Base-by-base conservation (phyloP, 2,113 vertebrate genomes). In the Microtus montanus region DNA sequence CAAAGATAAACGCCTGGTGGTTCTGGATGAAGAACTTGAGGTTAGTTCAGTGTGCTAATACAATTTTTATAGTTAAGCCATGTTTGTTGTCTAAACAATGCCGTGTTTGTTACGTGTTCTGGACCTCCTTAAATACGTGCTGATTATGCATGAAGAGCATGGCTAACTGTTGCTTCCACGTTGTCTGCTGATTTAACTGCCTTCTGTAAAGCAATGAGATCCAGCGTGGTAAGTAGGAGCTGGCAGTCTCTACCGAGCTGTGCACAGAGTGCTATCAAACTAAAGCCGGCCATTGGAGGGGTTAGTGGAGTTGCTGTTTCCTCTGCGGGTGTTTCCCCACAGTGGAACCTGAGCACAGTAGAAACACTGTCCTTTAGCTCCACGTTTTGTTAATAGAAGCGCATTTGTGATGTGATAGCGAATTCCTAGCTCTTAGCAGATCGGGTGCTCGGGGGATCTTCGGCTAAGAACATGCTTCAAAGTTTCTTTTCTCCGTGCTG, bases 1-100 rank as follows among this genome's bases (percentile, higher is more conserved):
- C 98, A 99, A 99, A 98, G 99, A 99, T 88, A 98, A 98, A 97
- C 99, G 99, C 98, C 98, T 99, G 96, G 99, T 99, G 90, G 98
- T 99, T 78, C 98, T 99, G 95, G 99, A 99, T 75, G 99, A 99
- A 96, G 99, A 99, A 92, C 98, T 99, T 86, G 99, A 99, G 99
- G 99, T 99, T 97, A 98, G 98, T 98, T 97, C 97, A 96, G 97
- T 98, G 95, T 96, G 90, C 94, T 98, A 94, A 74, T 92, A 92
- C 5, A 73, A n/a, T 85, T 93, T 91, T 95, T 94, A 86, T 88
- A 92, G 35, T 96, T 94, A 93, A 95, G 11, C 41, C 75, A 28
- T 95, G 87, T n/a, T 58, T 89, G 20, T 71, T 84, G 13, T 58
- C 73, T 83, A 54, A 71, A 91, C 87, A 44, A 49, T 95, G 54